Evolutionary conservation across 2,888 invertebrate genomes (phyloP).

Genomic region (Eupithecia vulgata): DNA sequence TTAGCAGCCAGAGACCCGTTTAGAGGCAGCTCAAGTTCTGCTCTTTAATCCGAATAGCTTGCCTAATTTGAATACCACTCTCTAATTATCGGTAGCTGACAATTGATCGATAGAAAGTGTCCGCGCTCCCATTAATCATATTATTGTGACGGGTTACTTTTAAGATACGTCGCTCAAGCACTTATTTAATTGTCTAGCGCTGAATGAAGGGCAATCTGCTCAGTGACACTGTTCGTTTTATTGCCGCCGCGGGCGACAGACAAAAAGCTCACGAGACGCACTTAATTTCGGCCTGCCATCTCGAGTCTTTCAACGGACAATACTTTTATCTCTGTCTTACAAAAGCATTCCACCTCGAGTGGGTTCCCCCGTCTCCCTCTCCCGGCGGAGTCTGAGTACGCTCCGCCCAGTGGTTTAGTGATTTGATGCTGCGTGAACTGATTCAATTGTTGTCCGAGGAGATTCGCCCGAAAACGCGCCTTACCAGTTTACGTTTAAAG

Average conservation of each 20-base stretch:
- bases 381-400: slow-evolving; percentile 80
- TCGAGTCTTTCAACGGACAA: slow-evolving; percentile 65
- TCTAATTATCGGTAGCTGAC: slow-evolving; percentile 80
- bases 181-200: slow-evolving; percentile 82
- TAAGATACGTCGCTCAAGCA: slow-evolving; percentile 72
- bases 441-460: slow-evolving; percentile 80
- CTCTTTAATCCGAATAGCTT: slow-evolving; percentile 54
- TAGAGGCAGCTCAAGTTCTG: slow-evolving; percentile 38
- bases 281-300: slow-evolving; percentile 76
- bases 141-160: slow-evolving; percentile 75
- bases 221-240: slow-evolving; percentile 82
- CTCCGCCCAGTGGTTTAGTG: slow-evolving; percentile 85
- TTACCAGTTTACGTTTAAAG: slow-evolving; percentile 77
- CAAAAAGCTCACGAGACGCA: slow-evolving; percentile 77
- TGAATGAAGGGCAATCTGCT: slow-evolving; percentile 81
- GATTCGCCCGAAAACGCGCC: slow-evolving; percentile 72
- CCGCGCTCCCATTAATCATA: slow-evolving; percentile 73
- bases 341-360: slow-evolving; percentile 49
- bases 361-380: slow-evolving; percentile 71
- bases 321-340: slow-evolving; percentile 71
- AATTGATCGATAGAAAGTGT: slow-evolving; percentile 76
- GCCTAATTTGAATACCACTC: slow-evolving; percentile 67
- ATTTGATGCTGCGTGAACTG: slow-evolving; percentile 85
- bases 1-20: slow-evolving; percentile 34
- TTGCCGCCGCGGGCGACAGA: slow-evolving; percentile 72